Base-by-base conservation (phyloP, 2,113 vertebrate genomes). In the Haemorhous mexicanus region DNA sequence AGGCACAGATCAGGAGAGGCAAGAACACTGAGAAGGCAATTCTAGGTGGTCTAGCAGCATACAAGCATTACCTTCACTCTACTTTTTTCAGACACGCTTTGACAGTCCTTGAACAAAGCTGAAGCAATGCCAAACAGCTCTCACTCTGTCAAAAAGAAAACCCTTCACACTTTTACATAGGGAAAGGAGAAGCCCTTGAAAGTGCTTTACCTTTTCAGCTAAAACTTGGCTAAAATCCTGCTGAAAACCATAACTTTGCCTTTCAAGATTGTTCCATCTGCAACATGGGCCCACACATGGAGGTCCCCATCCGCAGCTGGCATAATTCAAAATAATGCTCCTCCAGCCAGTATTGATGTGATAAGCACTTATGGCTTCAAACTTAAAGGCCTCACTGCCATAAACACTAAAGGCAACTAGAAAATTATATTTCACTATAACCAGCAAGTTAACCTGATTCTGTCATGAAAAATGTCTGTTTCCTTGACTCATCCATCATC, bases 401-500 rank as follows among this genome's bases (percentile, higher is more conserved):
- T 56, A 86, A 90, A 88, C 73, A 93, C 43, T 67, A 87, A 96
- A 93, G 55, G 94, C 63, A 96, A 58, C 27, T 94, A 89, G 88
- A 96, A 95, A 96, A 96, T 95, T 87, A 30, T 66, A 95, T 93
- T 96, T 94, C 89, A 76, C 39, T 85, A 56, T 64, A 94, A 82
- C 30, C 41, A 97, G 80, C 43, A 95, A 93, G 85, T 78, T 90
- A 94, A 92, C 86, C 90, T 96, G 94, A 73, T 88, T 74, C 94
- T 82, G 70, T 86, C 69, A 79, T 53, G 80, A 95, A 95, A 94
- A 93, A 94, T 58, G 66, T 84, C 94, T 87, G 86, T 95, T 97
- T 87, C 69, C 78, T 96, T 94, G 92, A 89, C 81, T 94, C 95
- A 93, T 95, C 96, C 80, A 94, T 95, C 96, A 8, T 87, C 94